A percentile compares a stretch with the other conserved stretches of the same genome.
Evolutionary conservation across 2,888 invertebrate species (phyloP).

Genomic region (Nematopogon swammerdamellus): DNA sequence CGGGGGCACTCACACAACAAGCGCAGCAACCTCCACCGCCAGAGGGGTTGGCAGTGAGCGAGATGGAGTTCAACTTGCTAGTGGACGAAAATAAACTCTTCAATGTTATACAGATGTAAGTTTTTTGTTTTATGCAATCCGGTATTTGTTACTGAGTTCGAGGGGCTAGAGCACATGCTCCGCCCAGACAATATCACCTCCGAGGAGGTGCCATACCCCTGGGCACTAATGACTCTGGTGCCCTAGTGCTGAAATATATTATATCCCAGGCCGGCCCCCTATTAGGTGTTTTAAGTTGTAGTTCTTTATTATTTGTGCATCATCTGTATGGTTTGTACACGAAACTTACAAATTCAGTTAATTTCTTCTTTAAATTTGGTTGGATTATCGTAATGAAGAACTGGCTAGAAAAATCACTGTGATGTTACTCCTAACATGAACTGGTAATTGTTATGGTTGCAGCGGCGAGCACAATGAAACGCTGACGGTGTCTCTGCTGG

Average conservation of each 20-base stretch:
- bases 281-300: conserved; percentile 1
- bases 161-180: too few species aligned
- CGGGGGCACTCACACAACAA: too few species aligned
- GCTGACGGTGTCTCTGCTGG: conserved; percentile 49
- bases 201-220: too few species aligned
- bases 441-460: conserved; percentile 7
- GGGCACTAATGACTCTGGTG: too few species aligned
- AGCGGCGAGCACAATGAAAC: conserved; percentile 44
- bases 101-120: conserved; percentile 58
- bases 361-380: too few species aligned
- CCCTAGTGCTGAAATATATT: too few species aligned
- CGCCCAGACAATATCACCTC: too few species aligned
- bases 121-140: too few species aligned
- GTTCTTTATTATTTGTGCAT: not conserved
- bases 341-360: too few species aligned
- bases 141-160: not conserved
- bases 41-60: conserved; percentile 47
- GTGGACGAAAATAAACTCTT: conserved; percentile 53
- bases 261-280: too few species aligned
- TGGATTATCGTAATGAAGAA: too few species aligned
- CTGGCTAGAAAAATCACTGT: not conserved
- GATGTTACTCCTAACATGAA: conserved; percentile 6
- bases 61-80: conserved; percentile 57
- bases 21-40: not conserved
- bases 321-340: not conserved